Evolutionary conservation across 2,113 vertebrate species (phyloP).

Genomic region (Podarcis cretensis): DNA sequence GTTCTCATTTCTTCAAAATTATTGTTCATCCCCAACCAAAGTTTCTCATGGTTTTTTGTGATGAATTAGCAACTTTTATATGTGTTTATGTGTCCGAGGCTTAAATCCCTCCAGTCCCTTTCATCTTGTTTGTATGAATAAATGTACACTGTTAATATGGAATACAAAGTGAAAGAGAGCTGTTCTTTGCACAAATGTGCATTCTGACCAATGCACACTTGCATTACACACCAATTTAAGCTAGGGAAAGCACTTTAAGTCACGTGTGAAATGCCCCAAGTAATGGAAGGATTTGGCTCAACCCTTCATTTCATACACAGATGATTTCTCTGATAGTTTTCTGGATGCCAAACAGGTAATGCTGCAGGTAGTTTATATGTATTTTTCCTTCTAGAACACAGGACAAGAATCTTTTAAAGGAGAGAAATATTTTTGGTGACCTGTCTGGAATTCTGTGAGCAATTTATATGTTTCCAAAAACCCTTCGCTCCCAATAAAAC

Average conservation of each 20-base stretch:
- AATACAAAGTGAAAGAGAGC: background rate
- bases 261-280: background rate
- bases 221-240: background rate
- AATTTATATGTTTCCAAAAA: conserved; percentile 57
- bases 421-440: background rate
- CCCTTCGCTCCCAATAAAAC: conserved; percentile 45
- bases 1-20: background rate
- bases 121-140: background rate
- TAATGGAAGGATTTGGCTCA: background rate
- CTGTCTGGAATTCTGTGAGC: conserved; percentile 24
- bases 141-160: background rate
- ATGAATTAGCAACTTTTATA: background rate
- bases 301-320: background rate
- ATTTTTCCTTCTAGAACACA: background rate
- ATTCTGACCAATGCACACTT: background rate
- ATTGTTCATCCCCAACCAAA: background rate
- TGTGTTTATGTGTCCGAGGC: background rate
- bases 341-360: background rate
- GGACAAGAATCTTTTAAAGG: background rate
- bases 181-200: background rate
- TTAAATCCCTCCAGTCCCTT: background rate
- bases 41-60: background rate
- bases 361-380: background rate
- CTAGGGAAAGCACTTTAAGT: background rate
- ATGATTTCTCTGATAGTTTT: background rate